Evolutionary conservation across 2,797 vertebrate species (phyloP).

Genomic region (Melanotaenia pygmaea): DNA sequence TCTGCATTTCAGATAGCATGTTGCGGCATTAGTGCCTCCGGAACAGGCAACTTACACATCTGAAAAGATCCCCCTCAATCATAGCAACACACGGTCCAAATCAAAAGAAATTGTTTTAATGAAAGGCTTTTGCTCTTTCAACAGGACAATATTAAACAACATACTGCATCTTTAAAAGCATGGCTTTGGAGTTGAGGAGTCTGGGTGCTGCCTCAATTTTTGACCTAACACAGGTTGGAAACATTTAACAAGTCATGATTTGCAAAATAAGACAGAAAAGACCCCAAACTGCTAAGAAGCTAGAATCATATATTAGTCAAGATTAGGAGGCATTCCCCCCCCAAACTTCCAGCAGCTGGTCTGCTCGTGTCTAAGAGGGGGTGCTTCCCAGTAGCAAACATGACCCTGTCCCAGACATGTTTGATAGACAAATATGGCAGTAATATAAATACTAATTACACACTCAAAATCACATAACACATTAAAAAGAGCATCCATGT

Average conservation of each 20-base stretch:
- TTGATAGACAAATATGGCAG: not conserved
- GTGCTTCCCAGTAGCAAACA: no score
- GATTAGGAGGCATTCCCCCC: not conserved
- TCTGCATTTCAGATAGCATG: no score
- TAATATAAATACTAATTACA: not conserved
- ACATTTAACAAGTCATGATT: not conserved
- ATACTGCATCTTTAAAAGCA: not conserved
- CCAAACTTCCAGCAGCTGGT: not conserved
- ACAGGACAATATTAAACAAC: not conserved
- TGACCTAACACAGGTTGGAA: not conserved
- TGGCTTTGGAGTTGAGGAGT: not conserved
- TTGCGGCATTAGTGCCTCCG: not conserved
- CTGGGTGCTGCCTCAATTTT: not conserved
- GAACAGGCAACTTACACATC: not conserved
- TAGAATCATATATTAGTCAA: no score
- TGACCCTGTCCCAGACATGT: no score
- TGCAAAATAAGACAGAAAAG: no score
- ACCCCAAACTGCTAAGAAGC: no score
- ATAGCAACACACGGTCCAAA: no score
- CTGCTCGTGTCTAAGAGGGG: no score
- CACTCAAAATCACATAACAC: not conserved
- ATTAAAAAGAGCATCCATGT: not conserved
- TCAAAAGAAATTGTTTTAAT: not conserved
- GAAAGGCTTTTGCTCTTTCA: not conserved
- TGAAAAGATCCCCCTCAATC: not conserved